Evolutionary conservation across 2,797 vertebrate genomes (phyloP).

Genomic region (Leptatherina wallacei): DNA sequence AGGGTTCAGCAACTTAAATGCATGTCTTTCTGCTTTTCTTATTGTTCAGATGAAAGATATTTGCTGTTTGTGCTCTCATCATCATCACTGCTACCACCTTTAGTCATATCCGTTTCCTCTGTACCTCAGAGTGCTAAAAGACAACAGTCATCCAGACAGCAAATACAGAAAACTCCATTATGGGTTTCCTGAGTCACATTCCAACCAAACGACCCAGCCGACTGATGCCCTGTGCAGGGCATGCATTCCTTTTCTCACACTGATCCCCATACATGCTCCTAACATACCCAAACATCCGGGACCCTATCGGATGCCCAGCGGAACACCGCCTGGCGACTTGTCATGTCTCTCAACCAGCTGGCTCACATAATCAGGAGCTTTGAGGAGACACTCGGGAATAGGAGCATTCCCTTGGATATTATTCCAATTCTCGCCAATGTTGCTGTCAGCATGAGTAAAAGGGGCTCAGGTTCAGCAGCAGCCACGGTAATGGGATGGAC

Average conservation of each 20-base stretch:
- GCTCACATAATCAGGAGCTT: conserved; percentile 78
- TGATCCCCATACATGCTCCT: conserved; percentile 54
- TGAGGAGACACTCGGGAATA: conserved; percentile 71
- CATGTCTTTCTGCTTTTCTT: conserved; percentile 2
- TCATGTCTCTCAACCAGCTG: conserved; percentile 73
- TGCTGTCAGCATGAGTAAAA: conserved; percentile 74
- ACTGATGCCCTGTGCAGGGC: conserved; percentile 63
- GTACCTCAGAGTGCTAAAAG: conserved; percentile 66
- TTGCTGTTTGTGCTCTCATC: conserved; percentile 28
- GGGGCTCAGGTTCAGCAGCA: conserved; percentile 59
- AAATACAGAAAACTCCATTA: conserved; percentile 66
- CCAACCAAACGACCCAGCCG: conserved; percentile 74
- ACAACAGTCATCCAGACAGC: conserved; percentile 63
- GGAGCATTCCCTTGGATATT: conserved; percentile 71
- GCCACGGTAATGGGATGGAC: conserved; percentile 77
- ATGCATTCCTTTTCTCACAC: conserved; percentile 60
- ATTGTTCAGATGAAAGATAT: conserved; percentile 15
- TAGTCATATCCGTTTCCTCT: conserved; percentile 70
- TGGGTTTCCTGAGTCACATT: conserved; percentile 78
- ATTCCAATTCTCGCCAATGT: conserved; percentile 66
- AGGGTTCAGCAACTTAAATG: neutral
- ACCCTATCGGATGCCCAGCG: conserved; percentile 55
- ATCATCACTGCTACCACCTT: conserved; percentile 46
- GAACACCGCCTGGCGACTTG: conserved; percentile 54
- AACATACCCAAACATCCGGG: conserved; percentile 67